Conservation (phyloP, 2,797 vertebrate genomes). For the Alauda arvensis region DNA sequence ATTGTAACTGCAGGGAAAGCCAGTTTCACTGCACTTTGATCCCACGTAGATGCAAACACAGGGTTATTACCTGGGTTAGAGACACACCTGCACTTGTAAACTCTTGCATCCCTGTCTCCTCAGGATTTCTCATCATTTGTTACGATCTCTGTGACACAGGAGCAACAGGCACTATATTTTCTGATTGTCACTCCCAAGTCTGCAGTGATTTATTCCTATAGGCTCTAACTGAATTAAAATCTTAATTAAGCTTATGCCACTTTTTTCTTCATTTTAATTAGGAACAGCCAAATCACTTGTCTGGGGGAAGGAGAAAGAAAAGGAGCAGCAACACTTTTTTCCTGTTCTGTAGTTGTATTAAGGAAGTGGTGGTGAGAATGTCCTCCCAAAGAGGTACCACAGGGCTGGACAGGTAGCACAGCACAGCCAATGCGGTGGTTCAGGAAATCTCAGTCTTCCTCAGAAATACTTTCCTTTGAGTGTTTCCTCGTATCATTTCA, state of each 20-base stretch:
- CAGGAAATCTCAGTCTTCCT: background rate
- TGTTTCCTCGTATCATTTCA: background rate
- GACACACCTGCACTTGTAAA: background rate
- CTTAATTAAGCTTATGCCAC: constrained; percentile 44
- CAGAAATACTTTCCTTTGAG: background rate
- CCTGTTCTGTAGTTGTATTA: background rate
- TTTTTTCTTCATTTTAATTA: constrained; percentile 39
- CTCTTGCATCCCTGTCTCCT: background rate
- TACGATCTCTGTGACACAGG: background rate
- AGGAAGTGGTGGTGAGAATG: background rate
- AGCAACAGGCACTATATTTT: constrained; percentile 32
- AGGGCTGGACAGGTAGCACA: background rate
- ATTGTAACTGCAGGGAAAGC: background rate
- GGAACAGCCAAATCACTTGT: constrained; percentile 5
- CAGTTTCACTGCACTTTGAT: background rate
- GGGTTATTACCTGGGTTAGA: background rate
- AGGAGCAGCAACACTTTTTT: background rate
- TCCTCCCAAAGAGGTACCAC: background rate
- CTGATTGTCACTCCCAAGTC: constrained; percentile 20
- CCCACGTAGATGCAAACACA: background rate
- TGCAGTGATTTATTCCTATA: constrained; percentile 35
- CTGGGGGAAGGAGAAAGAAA: background rate
- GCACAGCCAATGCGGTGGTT: background rate
- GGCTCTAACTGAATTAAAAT: constrained; percentile 46
- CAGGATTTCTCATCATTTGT: background rate